Evolutionary conservation across 2,113 vertebrate species (phyloP), one percentile per base, ranked within the genome.

Genomic region (Lophochroa leadbeateri): DNA sequence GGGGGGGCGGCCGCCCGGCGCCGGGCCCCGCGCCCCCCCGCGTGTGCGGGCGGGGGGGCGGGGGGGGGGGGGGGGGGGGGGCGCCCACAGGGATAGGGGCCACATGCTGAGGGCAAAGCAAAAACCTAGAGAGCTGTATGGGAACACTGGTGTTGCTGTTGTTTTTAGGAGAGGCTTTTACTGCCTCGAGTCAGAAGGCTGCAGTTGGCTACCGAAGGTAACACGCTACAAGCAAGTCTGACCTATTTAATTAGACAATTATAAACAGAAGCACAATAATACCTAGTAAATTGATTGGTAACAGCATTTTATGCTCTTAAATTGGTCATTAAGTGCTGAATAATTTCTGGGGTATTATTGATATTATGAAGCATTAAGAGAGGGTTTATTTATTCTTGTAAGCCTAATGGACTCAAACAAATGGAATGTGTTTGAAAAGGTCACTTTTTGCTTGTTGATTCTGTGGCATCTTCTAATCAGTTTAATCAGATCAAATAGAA

Each of bases 271-370:
- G 74, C 82, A 72, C 85, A 92, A 50, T 92, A 94, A 97, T 94
- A 95, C 49, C 93, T 91, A 85, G 88, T 79, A 97, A 97, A 97
- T 97, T 97, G 97, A 97, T 97, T 98, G 97, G 97, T 97, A 98
- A 94, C 96, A 93, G 75, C 80, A 67, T 92, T 93, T 93, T 97
- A 96, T 97, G 96, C 86, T 96, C 91, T 91, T 92, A 96, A 97
- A 98, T 97, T 97, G 96, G 80, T 93, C 95, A 95, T 97, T 97
- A 97, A 97, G 57, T 76, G 67, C 9, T 17, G 93, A 96, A 93
- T 97, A 69, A 96, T 97, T 97, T 96, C 94, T 97, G 92, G 79
- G 61, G 71, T 94, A 92, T 96, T 97, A 93, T 21, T 97, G 96
- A 96, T 96, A 94, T 82, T 95, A 96, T 92, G 94, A 97, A 97